Conservation (phyloP, 2,113 vertebrate species). For the Laterallus jamaicensis region DNA sequence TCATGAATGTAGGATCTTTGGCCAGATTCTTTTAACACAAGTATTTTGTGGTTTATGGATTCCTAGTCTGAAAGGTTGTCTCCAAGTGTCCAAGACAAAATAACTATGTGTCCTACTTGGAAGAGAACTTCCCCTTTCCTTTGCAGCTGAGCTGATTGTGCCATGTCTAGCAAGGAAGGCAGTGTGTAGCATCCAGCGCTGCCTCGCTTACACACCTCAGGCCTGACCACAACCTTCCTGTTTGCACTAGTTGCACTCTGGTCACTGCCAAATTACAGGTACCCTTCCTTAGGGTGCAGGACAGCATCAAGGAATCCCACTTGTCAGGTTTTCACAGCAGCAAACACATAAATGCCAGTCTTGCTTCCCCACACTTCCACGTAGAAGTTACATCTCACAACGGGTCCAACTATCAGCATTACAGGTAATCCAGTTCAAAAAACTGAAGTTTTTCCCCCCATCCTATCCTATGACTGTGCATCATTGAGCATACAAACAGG, state of each 20-base stretch:
- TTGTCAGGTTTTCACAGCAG: not conserved
- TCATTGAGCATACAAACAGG: not conserved
- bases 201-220: not conserved
- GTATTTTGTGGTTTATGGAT: conserved; percentile 54
- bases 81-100: conserved; percentile 52
- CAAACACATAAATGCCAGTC: not conserved
- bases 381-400: not conserved
- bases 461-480: not conserved
- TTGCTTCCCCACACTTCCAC: not conserved
- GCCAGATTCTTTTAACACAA: conserved; percentile 57
- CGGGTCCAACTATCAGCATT: not conserved
- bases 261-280: not conserved
- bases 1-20: not conserved
- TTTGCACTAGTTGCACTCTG: not conserved
- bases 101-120: conserved; percentile 51
- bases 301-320: not conserved
- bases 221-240: not conserved
- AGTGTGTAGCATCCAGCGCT: not conserved
- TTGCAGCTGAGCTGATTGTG: not conserved
- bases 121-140: conserved; percentile 32
- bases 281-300: not conserved
- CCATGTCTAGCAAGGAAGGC: not conserved
- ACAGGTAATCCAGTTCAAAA: not conserved
- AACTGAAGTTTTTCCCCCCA: not conserved
- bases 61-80: conserved; percentile 23